A percentile compares a stretch with the other conserved stretches of the same genome.
These are phyloP conservation scores for Chelmon rostratus DNA, from an alignment of 2,797 vertebrate species.

Conservation along the genomic window DNA sequence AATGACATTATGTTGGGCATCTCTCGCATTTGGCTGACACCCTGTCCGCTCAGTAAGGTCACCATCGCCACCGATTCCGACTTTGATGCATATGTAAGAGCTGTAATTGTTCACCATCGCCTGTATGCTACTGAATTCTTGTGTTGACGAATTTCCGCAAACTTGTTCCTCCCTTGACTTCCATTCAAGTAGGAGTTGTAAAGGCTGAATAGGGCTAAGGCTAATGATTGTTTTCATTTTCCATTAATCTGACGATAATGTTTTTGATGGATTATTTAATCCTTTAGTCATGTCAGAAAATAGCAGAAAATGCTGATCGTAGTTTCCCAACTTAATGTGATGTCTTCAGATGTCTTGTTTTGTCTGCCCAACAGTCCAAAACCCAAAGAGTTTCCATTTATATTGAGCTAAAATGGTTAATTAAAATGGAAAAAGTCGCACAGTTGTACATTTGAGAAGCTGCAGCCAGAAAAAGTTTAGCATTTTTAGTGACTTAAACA, in stretches of 20 bases:
- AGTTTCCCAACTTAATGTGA: not conserved
- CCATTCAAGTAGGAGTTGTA: not conserved
- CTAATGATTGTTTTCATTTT: not conserved
- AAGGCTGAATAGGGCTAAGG: not conserved
- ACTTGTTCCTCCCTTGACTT: not conserved
- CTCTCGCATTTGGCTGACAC: not conserved
- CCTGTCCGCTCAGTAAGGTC: not conserved
- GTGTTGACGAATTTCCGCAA: not conserved
- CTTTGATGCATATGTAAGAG: not conserved
- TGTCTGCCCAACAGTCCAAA: not conserved
- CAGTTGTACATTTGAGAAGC: not conserved
- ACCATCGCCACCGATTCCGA: not conserved
- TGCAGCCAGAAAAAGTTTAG: not conserved
- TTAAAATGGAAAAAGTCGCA: not conserved
- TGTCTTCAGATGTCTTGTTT: not conserved
- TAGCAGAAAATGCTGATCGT: not conserved
- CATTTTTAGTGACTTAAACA: not conserved
- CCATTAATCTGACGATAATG: not conserved
- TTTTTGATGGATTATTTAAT: not conserved
- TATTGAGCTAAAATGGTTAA: not conserved
- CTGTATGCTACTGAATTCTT: conserved; percentile 1
- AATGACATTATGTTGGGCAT: not conserved
- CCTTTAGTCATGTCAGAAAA: not conserved
- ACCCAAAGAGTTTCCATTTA: not conserved
- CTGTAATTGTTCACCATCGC: not conserved